phyloP scores from a whole-genome alignment of 2,888 invertebrate species.

The Mayetiola destructor region DNA sequence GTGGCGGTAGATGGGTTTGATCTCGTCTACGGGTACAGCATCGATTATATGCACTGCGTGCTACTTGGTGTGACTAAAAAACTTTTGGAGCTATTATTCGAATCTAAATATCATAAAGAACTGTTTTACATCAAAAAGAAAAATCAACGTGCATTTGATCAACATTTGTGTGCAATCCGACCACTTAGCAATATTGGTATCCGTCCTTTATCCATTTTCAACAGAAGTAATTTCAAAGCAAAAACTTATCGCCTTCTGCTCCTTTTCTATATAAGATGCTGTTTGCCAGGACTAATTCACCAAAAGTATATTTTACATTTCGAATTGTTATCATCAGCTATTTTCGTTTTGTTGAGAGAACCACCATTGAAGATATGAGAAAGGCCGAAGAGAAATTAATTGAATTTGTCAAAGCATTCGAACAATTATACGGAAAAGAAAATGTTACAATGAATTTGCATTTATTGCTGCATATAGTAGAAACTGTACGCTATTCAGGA shows the following conservation, averaged over 20 bases:
- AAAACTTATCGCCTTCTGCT: not conserved
- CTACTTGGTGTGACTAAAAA: not conserved
- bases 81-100: not conserved
- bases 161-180: not conserved
- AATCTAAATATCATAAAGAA: not conserved
- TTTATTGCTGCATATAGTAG: not conserved
- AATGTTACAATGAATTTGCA: constrained; percentile 1
- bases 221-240: not conserved
- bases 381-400: not conserved
- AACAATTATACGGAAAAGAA: not conserved
- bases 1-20: not conserved
- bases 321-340: not conserved
- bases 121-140: not conserved
- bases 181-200: not conserved
- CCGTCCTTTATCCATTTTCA: not conserved
- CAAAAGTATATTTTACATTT: not conserved
- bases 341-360: not conserved
- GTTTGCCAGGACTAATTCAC: not conserved
- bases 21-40: not conserved
- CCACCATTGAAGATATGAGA: not conserved
- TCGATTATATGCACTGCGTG: not conserved
- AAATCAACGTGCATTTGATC: not conserved
- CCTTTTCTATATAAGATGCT: not conserved
- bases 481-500: not conserved
- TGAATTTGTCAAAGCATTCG: not conserved